Evolutionary conservation across 1,140 invertebrate genomes (phyloP).

Genomic region (Probaryconus sp.): DNA sequence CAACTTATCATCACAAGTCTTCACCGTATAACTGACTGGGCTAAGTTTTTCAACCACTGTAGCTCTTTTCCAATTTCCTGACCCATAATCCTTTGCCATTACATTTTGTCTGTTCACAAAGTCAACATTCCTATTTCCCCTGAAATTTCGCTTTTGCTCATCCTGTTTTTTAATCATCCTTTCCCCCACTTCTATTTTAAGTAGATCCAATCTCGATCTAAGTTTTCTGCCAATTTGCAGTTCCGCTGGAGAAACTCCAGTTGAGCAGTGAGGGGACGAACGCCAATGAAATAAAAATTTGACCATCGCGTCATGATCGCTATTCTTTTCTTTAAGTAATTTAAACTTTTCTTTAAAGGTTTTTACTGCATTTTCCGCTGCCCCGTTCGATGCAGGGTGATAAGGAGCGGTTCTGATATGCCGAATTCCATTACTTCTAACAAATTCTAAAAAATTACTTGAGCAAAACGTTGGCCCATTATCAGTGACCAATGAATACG

Average conservation of each 20-base stretch:
- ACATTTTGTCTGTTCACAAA: constrained; percentile 31
- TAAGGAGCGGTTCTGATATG: constrained; percentile 38
- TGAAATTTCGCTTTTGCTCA: constrained; percentile 32
- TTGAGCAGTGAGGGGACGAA: constrained; percentile 47
- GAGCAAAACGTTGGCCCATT: constrained; percentile 46
- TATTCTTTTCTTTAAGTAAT: constrained; percentile 8
- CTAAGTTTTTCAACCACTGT: constrained; percentile 26
- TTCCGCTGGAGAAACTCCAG: constrained; percentile 32
- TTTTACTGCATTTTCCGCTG: constrained; percentile 40
- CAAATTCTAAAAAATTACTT: too few relatives aligned
- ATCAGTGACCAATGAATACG: constrained; percentile 44
- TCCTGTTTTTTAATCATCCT: constrained; percentile 24
- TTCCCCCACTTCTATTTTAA: constrained; percentile 28
- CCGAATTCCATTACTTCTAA: constrained; percentile 23
- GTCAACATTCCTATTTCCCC: constrained; percentile 31
- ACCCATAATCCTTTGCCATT: constrained; percentile 49
- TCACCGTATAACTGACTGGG: constrained; percentile 45
- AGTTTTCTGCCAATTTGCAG: constrained; percentile 35
- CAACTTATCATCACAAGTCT: constrained; percentile 27
- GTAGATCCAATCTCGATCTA: constrained; percentile 29
- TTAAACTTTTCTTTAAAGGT: constrained; percentile 43
- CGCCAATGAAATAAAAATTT: constrained; percentile 39
- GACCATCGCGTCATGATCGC: constrained; percentile 20
- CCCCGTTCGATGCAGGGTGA: constrained; percentile 42
- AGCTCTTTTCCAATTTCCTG: constrained; percentile 44